Base-by-base conservation (phyloP, 2,113 vertebrate genomes). In the Artemisiospiza belli region DNA sequence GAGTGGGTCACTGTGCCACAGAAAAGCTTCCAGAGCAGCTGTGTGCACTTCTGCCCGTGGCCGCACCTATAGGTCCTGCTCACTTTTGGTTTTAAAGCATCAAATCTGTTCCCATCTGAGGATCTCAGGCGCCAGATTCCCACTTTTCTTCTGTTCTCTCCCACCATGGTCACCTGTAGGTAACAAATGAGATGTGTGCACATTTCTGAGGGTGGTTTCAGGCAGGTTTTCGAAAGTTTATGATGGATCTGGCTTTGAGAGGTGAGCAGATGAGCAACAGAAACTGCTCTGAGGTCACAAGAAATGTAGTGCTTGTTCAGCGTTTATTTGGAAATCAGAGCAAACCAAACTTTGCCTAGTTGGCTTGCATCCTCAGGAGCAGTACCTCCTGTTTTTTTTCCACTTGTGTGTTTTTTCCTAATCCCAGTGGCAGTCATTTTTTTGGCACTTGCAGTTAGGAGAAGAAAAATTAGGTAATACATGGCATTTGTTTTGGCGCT, bases 401-500 rank as follows among this genome's bases (percentile, higher is more conserved):
- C 68, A 91, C 33, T 70, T 49, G 28, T 76, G 47, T 77, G 9
- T 24, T 82, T 85, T 93, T 69, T n/a, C 23, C 61, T 63, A 75
- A 44, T 94, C 57, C 73, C 35, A 41, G 9, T 74, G 61, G 63
- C 79, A 96, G 68, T 77, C 8, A 23, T 47, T 92, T 85, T 68
- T 92, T 83, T 90, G 85, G 86, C 93, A 55, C 43, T 90, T 92
- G 43, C 3, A 61, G 39, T 92, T 91, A 57, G n/a, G 52, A 86
- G 33, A 6, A 72, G 63, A 89, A 85, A 89, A 87, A 91, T 91
- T 25, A 89, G 89, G 88, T 83, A 88, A 89, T 88, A 86, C 61
- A 39, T 75, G 76, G 83, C 83, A 75, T 96, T 94, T 97, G 66
- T 94, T 95, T 95, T 96, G 94, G 90, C 54, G 23, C 37, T 68